These are phyloP conservation scores for Carlito syrichta DNA, from an alignment of 2,113 vertebrate genomes.

Conservation along the genomic window DNA sequence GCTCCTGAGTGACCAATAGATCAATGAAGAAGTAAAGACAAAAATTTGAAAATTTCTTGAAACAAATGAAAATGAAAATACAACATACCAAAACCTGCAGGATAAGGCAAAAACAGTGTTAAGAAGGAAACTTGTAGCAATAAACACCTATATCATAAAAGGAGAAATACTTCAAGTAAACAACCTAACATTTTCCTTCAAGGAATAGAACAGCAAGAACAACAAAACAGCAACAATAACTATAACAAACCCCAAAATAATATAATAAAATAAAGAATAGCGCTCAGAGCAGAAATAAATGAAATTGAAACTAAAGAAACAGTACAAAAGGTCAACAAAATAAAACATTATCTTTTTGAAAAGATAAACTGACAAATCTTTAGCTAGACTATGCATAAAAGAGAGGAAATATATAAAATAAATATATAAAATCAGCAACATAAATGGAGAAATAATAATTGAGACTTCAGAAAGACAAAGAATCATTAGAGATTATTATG, in stretches of 20 bases:
- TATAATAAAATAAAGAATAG: background rate
- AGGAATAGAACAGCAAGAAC: background rate
- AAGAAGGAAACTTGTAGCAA: background rate
- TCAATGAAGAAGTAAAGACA: background rate
- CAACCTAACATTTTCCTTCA: background rate
- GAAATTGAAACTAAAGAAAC: background rate
- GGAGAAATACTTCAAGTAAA: background rate
- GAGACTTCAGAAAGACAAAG: background rate
- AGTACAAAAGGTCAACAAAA: background rate
- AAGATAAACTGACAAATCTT: background rate
- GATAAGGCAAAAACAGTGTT: background rate
- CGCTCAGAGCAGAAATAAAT: background rate
- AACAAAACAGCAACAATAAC: too few species aligned
- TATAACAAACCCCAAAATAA: background rate
- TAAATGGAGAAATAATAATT: background rate
- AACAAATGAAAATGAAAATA: background rate
- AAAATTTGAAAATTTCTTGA: background rate
- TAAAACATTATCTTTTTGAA: background rate
- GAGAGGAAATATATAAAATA: background rate
- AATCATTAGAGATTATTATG: background rate
- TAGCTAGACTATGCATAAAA: background rate
- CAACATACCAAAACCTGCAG: background rate
- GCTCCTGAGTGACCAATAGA: background rate
- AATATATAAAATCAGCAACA: background rate
- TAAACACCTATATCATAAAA: background rate